Conservation (phyloP, 2,888 invertebrate species). For the Agapetus fuscipes region DNA sequence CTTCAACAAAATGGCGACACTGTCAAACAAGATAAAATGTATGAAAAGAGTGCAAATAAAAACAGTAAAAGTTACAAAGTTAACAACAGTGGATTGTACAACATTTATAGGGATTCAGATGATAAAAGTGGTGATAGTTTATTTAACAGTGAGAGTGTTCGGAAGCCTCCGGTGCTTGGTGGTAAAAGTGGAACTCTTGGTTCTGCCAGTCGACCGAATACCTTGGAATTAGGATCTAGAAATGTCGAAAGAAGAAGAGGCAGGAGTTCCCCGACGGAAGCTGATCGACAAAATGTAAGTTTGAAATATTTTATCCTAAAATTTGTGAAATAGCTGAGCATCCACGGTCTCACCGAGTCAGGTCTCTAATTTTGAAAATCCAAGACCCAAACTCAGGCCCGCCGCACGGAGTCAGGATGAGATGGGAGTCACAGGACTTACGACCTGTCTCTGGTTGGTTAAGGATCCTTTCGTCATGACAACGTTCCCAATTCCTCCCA, state of each 20-base stretch:
- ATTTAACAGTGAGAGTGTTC: not conserved
- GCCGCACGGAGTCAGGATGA: too few species aligned
- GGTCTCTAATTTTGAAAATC: too few species aligned
- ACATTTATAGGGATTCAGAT: not conserved
- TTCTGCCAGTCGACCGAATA: slow-evolving; percentile 23
- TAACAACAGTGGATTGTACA: too few species aligned
- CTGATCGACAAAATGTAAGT: slow-evolving; percentile 37
- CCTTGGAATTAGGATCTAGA: not conserved
- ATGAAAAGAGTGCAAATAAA: too few species aligned
- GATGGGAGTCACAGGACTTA: too few species aligned
- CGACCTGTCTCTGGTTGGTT: too few species aligned
- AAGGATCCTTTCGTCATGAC: too few species aligned
- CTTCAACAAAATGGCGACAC: not conserved
- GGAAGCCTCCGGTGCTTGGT: slow-evolving; percentile 15
- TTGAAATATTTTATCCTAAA: slow-evolving; percentile 13
- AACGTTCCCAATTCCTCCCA: too few species aligned
- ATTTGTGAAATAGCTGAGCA: too few species aligned
- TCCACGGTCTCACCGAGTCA: too few species aligned
- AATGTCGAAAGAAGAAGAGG: not conserved
- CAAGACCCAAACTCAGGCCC: too few species aligned
- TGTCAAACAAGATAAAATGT: not conserved
- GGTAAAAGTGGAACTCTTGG: slow-evolving; percentile 25
- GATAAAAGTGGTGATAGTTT: not conserved
- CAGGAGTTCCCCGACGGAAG: slow-evolving; percentile 12
- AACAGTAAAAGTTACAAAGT: too few species aligned